A percentile compares a stretch with the other conserved stretches of the same genome.
These are phyloP conservation scores for Xestia rhomboidea DNA, from an alignment of 2,888 invertebrate genomes.

Conservation along the genomic window DNA sequence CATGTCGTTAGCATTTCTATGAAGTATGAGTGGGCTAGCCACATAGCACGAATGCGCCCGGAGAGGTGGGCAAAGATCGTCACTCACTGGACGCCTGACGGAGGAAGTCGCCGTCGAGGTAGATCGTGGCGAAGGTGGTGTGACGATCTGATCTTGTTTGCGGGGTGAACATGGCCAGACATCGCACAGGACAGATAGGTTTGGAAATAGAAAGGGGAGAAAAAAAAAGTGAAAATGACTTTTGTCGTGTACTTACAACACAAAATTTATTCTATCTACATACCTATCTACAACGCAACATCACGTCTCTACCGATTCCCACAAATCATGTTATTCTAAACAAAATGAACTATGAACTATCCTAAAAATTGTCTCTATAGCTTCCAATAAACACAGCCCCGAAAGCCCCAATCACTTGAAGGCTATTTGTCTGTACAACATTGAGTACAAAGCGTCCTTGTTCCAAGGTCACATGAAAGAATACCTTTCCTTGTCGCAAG, in stretches of 20 bases:
- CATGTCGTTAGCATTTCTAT: neutral
- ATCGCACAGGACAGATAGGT: too few species aligned
- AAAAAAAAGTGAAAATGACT: neutral
- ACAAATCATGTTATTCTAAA: neutral
- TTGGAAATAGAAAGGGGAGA: too few species aligned
- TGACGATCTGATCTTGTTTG: too few species aligned
- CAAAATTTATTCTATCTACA: neutral
- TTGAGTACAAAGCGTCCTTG: slow-evolving; percentile 5
- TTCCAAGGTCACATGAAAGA: neutral
- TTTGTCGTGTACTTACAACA: neutral
- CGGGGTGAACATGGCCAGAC: too few species aligned
- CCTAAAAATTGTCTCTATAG: neutral
- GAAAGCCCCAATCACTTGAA: neutral
- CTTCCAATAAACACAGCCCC: neutral
- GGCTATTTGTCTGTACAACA: neutral
- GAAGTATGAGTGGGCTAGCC: too few species aligned
- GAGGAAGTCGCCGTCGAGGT: too few species aligned
- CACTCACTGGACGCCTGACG: too few species aligned
- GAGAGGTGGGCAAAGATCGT: too few species aligned
- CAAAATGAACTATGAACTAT: neutral
- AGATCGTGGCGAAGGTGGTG: too few species aligned
- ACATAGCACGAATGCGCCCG: too few species aligned
- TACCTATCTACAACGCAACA: neutral
- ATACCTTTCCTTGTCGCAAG: slow-evolving; percentile 22
- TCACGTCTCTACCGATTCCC: neutral